A percentile compares a stretch with the other conserved stretches of the same genome.
phyloP scores from a whole-genome alignment of 2,113 vertebrate genomes.

The Tauraco erythrolophus region DNA sequence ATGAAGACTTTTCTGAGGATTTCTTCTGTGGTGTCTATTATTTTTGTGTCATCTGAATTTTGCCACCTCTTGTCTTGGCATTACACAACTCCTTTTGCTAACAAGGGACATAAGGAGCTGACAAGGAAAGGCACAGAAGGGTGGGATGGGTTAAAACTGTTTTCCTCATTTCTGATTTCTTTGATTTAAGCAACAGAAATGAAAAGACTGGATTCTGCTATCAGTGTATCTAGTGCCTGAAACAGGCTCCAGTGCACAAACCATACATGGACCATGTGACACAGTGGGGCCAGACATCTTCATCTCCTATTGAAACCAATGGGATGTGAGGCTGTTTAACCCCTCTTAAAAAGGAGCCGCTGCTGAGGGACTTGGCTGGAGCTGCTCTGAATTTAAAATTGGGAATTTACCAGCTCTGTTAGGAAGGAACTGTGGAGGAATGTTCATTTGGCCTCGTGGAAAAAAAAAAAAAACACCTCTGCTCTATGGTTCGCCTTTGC shows the following conservation, averaged over 20 bases:
- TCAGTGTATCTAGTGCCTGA: background rate
- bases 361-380: background rate
- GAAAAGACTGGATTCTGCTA: background rate
- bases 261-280: background rate
- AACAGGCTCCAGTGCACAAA: background rate
- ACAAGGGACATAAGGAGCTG: background rate
- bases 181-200: background rate
- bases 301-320: background rate
- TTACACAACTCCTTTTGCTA: background rate
- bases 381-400: constrained; percentile 13
- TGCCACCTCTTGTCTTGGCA: background rate
- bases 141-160: background rate
- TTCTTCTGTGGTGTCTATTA: background rate
- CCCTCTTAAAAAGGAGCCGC: background rate
- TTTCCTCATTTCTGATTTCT: background rate
- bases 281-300: accelerated
- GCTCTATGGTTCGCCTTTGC: background rate
- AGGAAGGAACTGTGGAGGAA: background rate
- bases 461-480: background rate
- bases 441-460: background rate
- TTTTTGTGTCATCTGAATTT: background rate
- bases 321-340: background rate
- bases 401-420: background rate
- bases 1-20: background rate
- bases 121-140: background rate